Evolutionary conservation across 2,113 vertebrate species (phyloP).

Genomic region (Fulica atra): DNA sequence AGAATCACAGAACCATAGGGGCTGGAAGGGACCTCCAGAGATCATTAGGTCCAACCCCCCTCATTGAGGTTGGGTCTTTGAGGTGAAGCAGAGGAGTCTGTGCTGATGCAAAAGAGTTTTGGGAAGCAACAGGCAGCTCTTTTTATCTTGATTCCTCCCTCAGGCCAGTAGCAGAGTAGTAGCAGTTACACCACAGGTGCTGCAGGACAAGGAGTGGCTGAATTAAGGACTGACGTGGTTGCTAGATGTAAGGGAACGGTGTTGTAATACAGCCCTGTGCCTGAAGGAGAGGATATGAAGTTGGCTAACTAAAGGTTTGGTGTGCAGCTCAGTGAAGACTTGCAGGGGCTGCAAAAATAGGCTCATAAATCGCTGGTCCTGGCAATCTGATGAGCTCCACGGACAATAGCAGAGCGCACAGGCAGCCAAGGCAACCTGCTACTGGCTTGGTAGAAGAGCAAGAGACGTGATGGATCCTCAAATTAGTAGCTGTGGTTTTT

Average conservation of each 20-base stretch:
- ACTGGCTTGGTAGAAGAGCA: background rate
- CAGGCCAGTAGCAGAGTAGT: background rate
- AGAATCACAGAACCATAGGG: no score
- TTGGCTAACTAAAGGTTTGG: background rate
- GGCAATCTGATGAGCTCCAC: background rate
- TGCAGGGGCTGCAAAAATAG: background rate
- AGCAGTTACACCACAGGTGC: background rate
- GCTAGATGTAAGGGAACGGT: background rate
- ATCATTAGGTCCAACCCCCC: no score
- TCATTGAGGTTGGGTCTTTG: background rate
- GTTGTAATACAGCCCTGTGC: background rate
- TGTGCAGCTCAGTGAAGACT: background rate
- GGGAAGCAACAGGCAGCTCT: background rate
- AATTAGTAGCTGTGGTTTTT: background rate
- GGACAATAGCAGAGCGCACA: rapidly evolving
- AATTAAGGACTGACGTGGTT: background rate
- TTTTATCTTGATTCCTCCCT: background rate
- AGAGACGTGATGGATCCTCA: rapidly evolving
- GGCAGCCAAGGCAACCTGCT: background rate
- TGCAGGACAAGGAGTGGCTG: background rate
- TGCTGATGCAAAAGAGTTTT: background rate
- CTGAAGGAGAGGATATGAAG: background rate
- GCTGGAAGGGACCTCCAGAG: no score
- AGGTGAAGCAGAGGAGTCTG: background rate
- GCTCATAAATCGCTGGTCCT: background rate